Evolutionary conservation across 2,888 invertebrate species (phyloP).

Genomic region (Acrocyrtus sp.): DNA sequence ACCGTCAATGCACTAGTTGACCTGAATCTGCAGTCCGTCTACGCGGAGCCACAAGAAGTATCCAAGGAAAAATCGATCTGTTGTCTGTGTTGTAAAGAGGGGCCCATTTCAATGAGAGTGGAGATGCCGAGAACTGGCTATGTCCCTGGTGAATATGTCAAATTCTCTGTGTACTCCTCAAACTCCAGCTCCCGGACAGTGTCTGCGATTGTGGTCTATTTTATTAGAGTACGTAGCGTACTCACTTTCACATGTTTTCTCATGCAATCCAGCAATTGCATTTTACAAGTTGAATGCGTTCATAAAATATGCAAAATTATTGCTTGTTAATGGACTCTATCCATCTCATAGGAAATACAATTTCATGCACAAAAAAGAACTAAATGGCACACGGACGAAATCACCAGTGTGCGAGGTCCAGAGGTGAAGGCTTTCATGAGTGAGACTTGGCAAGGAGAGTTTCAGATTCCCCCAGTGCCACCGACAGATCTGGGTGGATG

Average conservation of each 20-base stretch:
- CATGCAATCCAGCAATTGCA: too few species aligned
- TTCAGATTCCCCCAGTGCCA: slow-evolving; percentile 46
- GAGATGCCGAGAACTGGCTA: slow-evolving; percentile 36
- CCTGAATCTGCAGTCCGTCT: slow-evolving; percentile 37
- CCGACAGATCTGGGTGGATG: slow-evolving; percentile 45
- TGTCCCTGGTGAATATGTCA: slow-evolving; percentile 45
- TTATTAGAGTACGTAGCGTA: slow-evolving; percentile 21
- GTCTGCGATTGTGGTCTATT: slow-evolving; percentile 18
- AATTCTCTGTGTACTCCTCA: slow-evolving; percentile 19
- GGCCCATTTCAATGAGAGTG: slow-evolving; percentile 34
- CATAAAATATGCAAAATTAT: not conserved
- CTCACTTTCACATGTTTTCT: too few species aligned
- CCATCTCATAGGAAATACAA: slow-evolving; percentile 21
- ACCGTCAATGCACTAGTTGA: slow-evolving; percentile 50
- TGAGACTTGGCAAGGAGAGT: slow-evolving; percentile 23
- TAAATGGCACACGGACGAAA: slow-evolving; percentile 17
- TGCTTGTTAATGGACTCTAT: not conserved
- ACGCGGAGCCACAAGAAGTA: slow-evolving; percentile 26
- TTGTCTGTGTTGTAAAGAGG: slow-evolving; percentile 43
- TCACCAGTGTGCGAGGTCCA: slow-evolving; percentile 33
- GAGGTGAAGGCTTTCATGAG: slow-evolving; percentile 20
- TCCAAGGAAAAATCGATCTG: slow-evolving; percentile 37
- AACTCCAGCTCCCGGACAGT: slow-evolving; percentile 37
- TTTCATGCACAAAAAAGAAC: slow-evolving; percentile 26
- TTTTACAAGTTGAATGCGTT: too few species aligned